These are phyloP conservation scores for Atopsyche davidsoni DNA, from an alignment of 1,140 invertebrate species.

Conservation along the genomic window DNA sequence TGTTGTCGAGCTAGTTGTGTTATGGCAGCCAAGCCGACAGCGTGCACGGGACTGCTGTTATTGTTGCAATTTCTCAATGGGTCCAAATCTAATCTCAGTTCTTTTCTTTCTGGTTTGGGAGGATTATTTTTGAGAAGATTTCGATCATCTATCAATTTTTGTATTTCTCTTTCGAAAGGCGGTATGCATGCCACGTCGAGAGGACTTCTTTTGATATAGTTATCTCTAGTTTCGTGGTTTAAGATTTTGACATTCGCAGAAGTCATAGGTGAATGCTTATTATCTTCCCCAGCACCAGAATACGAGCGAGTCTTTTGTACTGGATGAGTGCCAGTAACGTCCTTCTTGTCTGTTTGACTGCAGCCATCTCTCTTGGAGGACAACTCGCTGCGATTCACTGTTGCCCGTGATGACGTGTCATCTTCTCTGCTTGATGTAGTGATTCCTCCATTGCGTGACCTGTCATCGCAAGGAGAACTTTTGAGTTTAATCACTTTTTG, in stretches of 20 bases:
- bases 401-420: constrained; percentile 45
- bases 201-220: constrained; percentile 44
- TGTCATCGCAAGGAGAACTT: constrained; percentile 41
- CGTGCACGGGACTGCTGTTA: constrained; percentile 50
- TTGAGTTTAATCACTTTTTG: constrained; percentile 38
- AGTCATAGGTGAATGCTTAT: constrained; percentile 42
- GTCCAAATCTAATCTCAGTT: constrained; percentile 46
- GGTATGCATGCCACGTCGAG: constrained; percentile 47
- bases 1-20: constrained; percentile 50
- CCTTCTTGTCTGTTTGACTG: constrained; percentile 59
- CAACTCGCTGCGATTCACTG: constrained; percentile 45
- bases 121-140: constrained; percentile 55
- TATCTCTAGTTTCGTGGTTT: constrained; percentile 45
- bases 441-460: constrained; percentile 38
- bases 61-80: constrained; percentile 44
- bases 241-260: constrained; percentile 43
- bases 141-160: constrained; percentile 66
- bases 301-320: constrained; percentile 45
- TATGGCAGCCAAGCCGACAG: constrained; percentile 57
- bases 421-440: constrained; percentile 44
- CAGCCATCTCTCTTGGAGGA: constrained; percentile 54
- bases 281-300: constrained; percentile 42
- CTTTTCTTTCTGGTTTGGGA: constrained; percentile 50
- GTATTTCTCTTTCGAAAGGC: constrained; percentile 66
- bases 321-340: constrained; percentile 37